Base-by-base conservation (phyloP, 2,797 vertebrate genomes). In the Gadopsis bispinosus region DNA sequence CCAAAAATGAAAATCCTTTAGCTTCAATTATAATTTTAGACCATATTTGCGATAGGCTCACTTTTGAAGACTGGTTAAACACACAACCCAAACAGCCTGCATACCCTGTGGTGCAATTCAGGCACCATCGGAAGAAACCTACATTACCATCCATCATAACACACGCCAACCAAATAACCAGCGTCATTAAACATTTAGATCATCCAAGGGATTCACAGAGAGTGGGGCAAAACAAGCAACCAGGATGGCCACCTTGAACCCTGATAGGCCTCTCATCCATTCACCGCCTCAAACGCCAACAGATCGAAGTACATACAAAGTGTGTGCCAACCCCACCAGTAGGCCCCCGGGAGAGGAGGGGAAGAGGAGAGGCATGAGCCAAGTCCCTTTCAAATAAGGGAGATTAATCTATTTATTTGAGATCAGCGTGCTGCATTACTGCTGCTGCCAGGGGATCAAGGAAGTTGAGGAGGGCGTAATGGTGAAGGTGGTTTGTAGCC, bases 361-460 rank as follows among this genome's bases (percentile, higher is more conserved):
- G 75, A 81, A 83, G 63, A 67, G 71, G 70, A 81, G 77, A 77
- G 83, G 74, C 64, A 73, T 12, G 12, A 69, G 78, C 83, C 69
- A 65, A 87, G 76, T 77, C 83, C 70, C 60, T 78, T 66, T 77
- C 70, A 91, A 90, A 86, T 75, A 74, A 87, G 82, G 81, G 86
- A 91, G 87, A 92, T 90, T 93, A 93, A 94, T 91, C 84, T 95
- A 95, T 95, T 93, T 94, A 95, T 94, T 86, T 87, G 73, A 86
- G 90, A 93, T 93, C 89, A 92, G 91, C 87, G 61, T 82, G 85
- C 84, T 91, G 85, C 92, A 95, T 91, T 93, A 91, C 89, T 86
- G 85, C 63, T 78, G 77, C 87, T 75, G 76, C 65, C 73, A 9
- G 79, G 91, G 88, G 88, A 83, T 35, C 41, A 58, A 75, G 75